Conservation (phyloP, 1,140 invertebrate species). For the Hylaeus anthracinus region DNA sequence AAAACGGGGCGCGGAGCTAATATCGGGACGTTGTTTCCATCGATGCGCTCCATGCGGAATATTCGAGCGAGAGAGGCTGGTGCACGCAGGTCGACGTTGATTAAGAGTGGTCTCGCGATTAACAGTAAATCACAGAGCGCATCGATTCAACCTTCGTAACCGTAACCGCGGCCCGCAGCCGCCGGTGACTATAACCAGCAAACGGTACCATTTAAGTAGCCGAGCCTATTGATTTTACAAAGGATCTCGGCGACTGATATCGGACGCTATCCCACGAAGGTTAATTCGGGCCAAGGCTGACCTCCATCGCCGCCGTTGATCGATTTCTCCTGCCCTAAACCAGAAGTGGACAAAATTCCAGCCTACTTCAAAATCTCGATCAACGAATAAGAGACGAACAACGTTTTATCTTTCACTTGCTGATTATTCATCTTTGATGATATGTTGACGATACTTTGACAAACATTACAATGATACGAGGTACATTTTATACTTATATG, state of each 20-base stretch:
- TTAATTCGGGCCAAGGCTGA: constrained; percentile 54
- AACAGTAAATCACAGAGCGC: constrained; percentile 59
- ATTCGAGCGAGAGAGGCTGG: constrained; percentile 15
- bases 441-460: too few relatives aligned
- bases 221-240: constrained; percentile 56
- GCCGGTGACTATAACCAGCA: constrained; percentile 44
- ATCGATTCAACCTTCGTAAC: constrained; percentile 36
- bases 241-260: constrained; percentile 49
- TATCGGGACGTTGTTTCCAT: constrained; percentile 47
- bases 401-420: too few relatives aligned
- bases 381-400: too few relatives aligned
- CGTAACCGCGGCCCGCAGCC: constrained; percentile 38
- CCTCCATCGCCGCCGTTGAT: background rate
- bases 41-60: constrained; percentile 31
- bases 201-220: constrained; percentile 56
- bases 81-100: constrained; percentile 42
- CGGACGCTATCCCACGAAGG: constrained; percentile 26
- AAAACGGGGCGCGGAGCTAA: constrained; percentile 46
- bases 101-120: constrained; percentile 53
- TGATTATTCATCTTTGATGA: too few relatives aligned
- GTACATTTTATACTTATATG: too few relatives aligned
- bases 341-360: too few relatives aligned
- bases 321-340: constrained; percentile 32
- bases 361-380: too few relatives aligned
- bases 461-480: too few relatives aligned